These are phyloP conservation scores for Leucosticte australis DNA, from an alignment of 2,113 vertebrate genomes.

Conservation along the genomic window DNA sequence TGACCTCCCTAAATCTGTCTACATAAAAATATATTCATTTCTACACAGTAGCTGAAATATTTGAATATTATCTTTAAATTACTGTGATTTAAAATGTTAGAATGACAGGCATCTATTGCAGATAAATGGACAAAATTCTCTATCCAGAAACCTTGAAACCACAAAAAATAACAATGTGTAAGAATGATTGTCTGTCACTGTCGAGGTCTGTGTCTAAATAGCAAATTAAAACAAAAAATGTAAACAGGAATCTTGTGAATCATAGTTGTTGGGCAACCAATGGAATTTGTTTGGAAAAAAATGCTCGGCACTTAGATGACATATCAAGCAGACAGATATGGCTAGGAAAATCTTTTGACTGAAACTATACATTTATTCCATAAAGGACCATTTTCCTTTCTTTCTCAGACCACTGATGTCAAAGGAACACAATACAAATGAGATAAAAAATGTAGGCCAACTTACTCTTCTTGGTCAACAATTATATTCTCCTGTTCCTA, in stretches of 20 bases:
- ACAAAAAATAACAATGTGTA: neutral
- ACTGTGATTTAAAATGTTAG: neutral
- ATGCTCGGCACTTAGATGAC: neutral
- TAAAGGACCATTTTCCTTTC: constrained; percentile 11
- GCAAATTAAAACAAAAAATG: constrained; percentile 12
- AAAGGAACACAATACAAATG: constrained; percentile 21
- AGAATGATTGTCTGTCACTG: neutral
- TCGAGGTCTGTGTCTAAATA: neutral
- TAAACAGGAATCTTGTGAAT: neutral
- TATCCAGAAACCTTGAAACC: neutral
- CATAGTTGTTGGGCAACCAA: neutral
- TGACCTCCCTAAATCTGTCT: neutral
- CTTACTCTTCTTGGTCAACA: constrained; percentile 4
- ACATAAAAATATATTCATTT: neutral
- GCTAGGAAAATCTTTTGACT: constrained; percentile 21
- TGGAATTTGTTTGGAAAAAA: constrained; percentile 15
- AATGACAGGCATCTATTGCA: neutral
- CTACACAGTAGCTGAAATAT: neutral
- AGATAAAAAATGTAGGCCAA: neutral
- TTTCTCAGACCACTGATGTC: neutral
- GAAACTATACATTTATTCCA: constrained; percentile 15
- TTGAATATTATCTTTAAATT: neutral
- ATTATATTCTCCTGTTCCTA: neutral
- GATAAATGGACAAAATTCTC: neutral
- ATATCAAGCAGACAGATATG: neutral